phyloP scores from a whole-genome alignment of 2,113 vertebrate species.

The Castor canadensis region DNA sequence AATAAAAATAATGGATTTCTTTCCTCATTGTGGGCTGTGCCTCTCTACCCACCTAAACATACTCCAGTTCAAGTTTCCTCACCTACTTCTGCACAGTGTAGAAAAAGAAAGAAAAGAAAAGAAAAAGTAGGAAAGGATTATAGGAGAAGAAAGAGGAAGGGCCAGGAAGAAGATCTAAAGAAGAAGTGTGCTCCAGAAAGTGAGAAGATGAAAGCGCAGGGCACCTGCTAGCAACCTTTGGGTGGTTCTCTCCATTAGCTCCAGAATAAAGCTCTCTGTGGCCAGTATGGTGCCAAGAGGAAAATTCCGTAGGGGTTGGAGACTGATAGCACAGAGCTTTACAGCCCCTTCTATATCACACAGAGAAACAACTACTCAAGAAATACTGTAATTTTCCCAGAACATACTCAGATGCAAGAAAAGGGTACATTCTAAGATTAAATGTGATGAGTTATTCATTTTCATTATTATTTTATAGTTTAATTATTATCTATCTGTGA shows the following conservation, averaged over 20 bases:
- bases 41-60: not conserved
- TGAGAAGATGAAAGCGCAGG: not conserved
- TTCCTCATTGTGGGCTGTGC: not conserved
- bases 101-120: not conserved
- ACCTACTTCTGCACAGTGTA: not conserved
- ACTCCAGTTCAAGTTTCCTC: not conserved
- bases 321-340: not conserved
- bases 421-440: conserved; percentile 51
- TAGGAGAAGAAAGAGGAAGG: not conserved
- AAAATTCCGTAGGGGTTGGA: not conserved
- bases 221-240: not conserved
- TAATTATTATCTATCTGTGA: conserved; percentile 27
- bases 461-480: not conserved
- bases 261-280: not conserved
- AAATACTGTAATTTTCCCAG: not conserved
- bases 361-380: not conserved
- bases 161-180: not conserved
- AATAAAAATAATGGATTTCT: conserved; percentile 14
- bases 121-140: not conserved
- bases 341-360: not conserved
- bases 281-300: not conserved
- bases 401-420: not conserved
- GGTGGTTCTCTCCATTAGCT: not conserved
- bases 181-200: not conserved
- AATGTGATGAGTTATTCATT: not conserved